Base-by-base conservation (phyloP, 2,888 invertebrate genomes). In the Patella caerulea region DNA sequence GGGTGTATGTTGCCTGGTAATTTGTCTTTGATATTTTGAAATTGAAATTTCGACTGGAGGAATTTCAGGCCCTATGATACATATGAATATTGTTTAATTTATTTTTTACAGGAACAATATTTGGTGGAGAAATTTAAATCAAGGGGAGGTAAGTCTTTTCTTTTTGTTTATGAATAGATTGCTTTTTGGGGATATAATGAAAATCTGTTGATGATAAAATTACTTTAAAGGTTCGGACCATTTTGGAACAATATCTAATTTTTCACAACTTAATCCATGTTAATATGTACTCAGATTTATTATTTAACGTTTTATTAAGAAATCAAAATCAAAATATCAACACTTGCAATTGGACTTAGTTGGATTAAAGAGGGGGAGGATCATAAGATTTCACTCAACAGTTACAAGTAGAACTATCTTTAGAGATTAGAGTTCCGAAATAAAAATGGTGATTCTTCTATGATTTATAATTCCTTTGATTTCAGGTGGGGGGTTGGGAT, bases 101-200 rank as follows among this genome's bases (percentile, higher is more conserved):
- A 45, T 56, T 71, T 59, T 71, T 83, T 80, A 11, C 79, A 89
- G 88, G 92, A 99, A 92, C 94, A 96, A 86, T 97, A 96, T 1
- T 92, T 98, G n/a, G 97, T 97, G 0, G 98, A 98, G 92, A 95
- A 97, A 86, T 99, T 99, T 91, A 95, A 97, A 88, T 98, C 98
- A 19, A 97, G 98, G 93, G 98, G 98, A 88, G 98, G 96, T 86
- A 89, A 77, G 83, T 45, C 9, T 45, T 45, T 45, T 45, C 34
- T 5, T 45, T 45, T 45, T 45, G 45, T 45, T 45, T 45, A 1
- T 45, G 7, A 45, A 9, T 45, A 45, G 45, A 45, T 45, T 45
- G 4, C 5, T 45, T 45, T 45, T 9, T 9, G 3, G 45, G 7
- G 4, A 9, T 45, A 45, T 45, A 45, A 45, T 45, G 9, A 45